These are phyloP conservation scores for Hyaena hyaena DNA, from an alignment of 2,113 vertebrate species.

Conservation along the genomic window DNA sequence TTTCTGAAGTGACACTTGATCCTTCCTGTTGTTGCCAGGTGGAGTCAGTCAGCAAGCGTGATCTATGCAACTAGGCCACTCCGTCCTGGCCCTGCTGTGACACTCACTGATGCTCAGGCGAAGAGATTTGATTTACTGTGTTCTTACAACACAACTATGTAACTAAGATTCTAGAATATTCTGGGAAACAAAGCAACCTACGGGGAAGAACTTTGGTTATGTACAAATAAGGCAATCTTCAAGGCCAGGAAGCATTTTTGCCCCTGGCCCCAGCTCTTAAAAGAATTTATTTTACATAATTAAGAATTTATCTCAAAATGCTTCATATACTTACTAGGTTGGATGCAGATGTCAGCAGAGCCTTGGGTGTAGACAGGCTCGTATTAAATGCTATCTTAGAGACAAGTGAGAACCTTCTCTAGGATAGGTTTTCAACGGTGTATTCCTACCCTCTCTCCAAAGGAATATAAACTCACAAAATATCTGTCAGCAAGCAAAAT, in stretches of 20 bases:
- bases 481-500: constrained; percentile 36
- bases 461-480: constrained; percentile 23
- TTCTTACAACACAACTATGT: neutral
- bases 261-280: neutral
- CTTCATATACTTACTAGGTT: neutral
- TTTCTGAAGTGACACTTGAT: neutral
- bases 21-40: neutral
- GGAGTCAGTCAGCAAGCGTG: neutral
- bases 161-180: constrained; percentile 48
- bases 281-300: constrained; percentile 30
- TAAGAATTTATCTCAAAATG: constrained; percentile 43
- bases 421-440: neutral
- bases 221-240: constrained; percentile 38
- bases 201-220: neutral
- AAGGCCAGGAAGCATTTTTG: constrained; percentile 19
- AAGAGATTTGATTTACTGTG: neutral
- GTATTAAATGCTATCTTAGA: neutral
- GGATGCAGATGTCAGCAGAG: neutral
- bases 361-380: neutral
- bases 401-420: neutral
- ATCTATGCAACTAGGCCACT: neutral
- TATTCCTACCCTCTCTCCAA: neutral
- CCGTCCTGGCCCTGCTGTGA: neutral
- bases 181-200: neutral
- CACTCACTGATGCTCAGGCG: neutral